Base-by-base conservation (phyloP, 2,797 vertebrate genomes). In the Benthosema pterotum region DNA sequence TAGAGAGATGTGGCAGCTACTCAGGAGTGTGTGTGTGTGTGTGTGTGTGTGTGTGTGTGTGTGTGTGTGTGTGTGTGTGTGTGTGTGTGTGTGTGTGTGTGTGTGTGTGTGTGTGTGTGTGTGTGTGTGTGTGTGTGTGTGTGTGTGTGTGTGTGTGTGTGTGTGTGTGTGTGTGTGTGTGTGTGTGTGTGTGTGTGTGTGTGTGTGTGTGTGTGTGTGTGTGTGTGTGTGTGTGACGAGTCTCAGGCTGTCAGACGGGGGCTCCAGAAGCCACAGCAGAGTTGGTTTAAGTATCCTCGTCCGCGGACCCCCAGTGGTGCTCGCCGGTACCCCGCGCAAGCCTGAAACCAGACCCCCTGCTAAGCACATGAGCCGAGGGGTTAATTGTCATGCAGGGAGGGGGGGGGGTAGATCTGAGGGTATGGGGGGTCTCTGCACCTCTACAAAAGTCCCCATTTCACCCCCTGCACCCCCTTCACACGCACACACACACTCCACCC, bases 341-440 rank as follows among this genome's bases (percentile, higher is more conserved):
- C 85, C 79, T 77, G 66, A 68, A 78, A 82, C 55, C 68, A 64
- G 78, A 71, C 85, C 88, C 83, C 89, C 86, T 57, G 69, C 88
- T 79, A 69, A 55, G 77, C 75, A 67, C 69, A 72, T 74, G 79
- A 80, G 85, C 86, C 77, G 42, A n/a, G 12, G 83, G 89, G 93
- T 92, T 93, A 93, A 93, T 92, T 92, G 89, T 82, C 88, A 85
- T 83, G 81, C 87, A 78, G 85, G 81, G 87, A 84, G 88, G 70
- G 74, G 85, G 81, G 87, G 85, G 88, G 70, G 74, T 88, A 89
- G 87, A 90, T 88, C 83, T 75, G 67, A 85, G 87, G 85, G 82
- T 87, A 84, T 66, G 80, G 91, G 86, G 87, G 89, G 88, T 90
- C 87, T 80, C 60, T 76, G 72, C 83, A 92, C 87, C 88, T 92